phyloP scores from a whole-genome alignment of 2,888 invertebrate species.

The Agonopterix subpropinquella region DNA sequence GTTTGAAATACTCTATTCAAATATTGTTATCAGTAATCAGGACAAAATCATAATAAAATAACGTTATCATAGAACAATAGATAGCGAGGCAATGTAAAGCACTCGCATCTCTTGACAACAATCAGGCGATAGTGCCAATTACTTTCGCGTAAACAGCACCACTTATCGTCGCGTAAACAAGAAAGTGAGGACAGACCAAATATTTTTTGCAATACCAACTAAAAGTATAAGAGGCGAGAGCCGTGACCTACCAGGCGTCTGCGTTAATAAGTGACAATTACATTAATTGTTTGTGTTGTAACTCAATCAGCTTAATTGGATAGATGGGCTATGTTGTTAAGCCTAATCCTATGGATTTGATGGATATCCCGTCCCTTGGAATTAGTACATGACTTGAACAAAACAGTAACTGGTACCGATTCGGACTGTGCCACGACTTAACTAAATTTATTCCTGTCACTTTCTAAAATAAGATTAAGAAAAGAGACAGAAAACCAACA shows the following conservation, averaged over 20 bases:
- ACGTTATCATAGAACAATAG: too few species aligned
- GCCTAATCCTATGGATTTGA: constrained; percentile 1
- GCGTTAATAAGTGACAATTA: not conserved
- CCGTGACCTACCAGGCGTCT: constrained; percentile 1
- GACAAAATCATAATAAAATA: too few species aligned
- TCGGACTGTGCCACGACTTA: too few species aligned
- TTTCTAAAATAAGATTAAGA: too few species aligned
- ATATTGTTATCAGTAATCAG: too few species aligned
- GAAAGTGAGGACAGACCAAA: not conserved
- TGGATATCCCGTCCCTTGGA: constrained; percentile 1
- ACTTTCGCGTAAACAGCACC: not conserved
- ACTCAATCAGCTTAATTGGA: constrained; percentile 8
- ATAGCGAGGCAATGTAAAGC: too few species aligned
- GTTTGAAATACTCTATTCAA: too few species aligned
- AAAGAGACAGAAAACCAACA: too few species aligned
- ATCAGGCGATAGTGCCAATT: not conserved
- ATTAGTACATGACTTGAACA: constrained; percentile 3
- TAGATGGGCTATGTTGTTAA: constrained; percentile 1
- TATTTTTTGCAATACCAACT: too few species aligned
- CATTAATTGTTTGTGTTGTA: constrained; percentile 9
- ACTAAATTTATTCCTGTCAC: too few species aligned
- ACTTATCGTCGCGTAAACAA: not conserved
- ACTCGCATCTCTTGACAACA: too few species aligned
- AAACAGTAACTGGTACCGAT: not conserved
- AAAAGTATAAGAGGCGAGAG: not conserved